Evolutionary conservation across 2,888 invertebrate genomes (phyloP), one percentile per base, ranked within the genome.

Genomic region (Drosophila antonietae): DNA sequence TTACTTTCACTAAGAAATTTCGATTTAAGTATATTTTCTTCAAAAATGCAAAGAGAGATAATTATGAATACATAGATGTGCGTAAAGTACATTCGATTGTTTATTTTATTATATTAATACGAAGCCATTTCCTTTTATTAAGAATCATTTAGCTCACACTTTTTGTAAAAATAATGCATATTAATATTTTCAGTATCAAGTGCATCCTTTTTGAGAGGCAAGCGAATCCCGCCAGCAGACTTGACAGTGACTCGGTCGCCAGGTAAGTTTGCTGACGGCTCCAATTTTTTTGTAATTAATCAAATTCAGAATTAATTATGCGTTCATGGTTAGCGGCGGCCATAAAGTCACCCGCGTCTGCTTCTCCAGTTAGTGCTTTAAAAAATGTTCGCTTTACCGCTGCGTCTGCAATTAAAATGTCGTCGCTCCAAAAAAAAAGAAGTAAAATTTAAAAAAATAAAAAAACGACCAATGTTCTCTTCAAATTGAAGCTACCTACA

Each of bases 271-370:
- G 33, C 20, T 44, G 57, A 56, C 47, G 55, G 62, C 60, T 60
- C 33, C 55, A 56, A 61, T 70, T 69, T 69, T 56, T 56, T 67
- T 69, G 66, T 80, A 83, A 85, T 87, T 88, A 85, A 87, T 89
- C 87, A 87, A 87, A 81, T 75, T 75, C 61, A 55, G 81, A 83
- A 83, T 87, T 86, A 84, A 84, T 86, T 87, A 86, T 81, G 83
- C 78, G 73, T 53, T 63, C 33, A 68, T 59, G 63, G 67, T 49
- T 58, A 47, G 57, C 59, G 33, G 57, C 59, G 28, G 53, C 12
- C 39, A 33, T 44, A 74, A 57, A 53, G 47, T 44, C 44, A 39
- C 31, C 51, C 44, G 62, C 23, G 64, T 35, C 55, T 44, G 28
- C 18, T 64, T 47, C 58, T 44, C 18, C 61, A 23, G 20, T 6